Base-by-base conservation (phyloP, 2,113 vertebrate species). In the Periophthalmus modestus region DNA sequence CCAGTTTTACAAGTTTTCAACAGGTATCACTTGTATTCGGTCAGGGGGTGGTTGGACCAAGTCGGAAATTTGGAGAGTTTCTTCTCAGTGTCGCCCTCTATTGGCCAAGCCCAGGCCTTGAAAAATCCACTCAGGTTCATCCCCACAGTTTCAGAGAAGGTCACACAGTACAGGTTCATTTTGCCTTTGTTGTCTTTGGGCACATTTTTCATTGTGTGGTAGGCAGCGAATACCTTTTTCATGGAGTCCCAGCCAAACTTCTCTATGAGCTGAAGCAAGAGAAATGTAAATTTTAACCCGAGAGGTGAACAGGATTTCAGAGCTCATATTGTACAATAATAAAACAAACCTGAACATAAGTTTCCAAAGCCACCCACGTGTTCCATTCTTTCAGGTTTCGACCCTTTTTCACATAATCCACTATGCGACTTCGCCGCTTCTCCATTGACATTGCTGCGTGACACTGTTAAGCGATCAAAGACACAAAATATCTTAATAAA, bases 91-190 rank as follows among this genome's bases (percentile, higher is more conserved):
- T 70, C 70, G 0, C 63, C 15, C 43, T 86, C 28, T 18, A 95
- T 89, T 33, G 94, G 94, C 95, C 94, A 97, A 63, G 92, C 92
- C 95, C 95, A 96, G 46, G 91, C 79, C 79, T 94, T 84, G 62
- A 95, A 94, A 89, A 96, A 96, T 3, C 82, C 82, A 16, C 19
- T 50, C 69, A 96, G 84, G 69, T 96, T 94, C 87, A 84, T 92
- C 66, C 79, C 90, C 57, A 95, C 93, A 3, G 72, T 63, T 46
- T 74, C 39, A 19, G 93, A 95, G 79, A 96, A 95, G 0, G 80
- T 95, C 88, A 92, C 90, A 19, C 90, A 83, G 65, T 92, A 95
- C 13, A 94, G 79, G 66, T 96, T 96, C 90, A 96, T 95, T 89
- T 96, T 95, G 70, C 43, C 74, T 0, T 59, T 0, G 0, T 95